These are phyloP conservation scores for Tetranychus truncatus DNA, from an alignment of 2,888 invertebrate genomes.

Conservation along the genomic window DNA sequence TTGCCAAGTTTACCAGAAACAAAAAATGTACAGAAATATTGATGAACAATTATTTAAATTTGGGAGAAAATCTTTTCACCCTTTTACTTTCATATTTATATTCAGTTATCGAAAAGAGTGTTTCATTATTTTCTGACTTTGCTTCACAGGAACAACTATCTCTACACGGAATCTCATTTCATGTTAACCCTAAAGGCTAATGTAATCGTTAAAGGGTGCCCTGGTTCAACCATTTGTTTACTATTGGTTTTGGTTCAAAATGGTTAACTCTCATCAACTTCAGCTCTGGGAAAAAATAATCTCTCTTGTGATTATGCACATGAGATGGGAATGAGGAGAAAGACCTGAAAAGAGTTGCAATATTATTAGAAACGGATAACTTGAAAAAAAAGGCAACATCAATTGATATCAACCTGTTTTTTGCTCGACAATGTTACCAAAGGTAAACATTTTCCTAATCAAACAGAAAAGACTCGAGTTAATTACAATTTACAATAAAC, in stretches of 20 bases:
- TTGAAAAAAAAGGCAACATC: too few relatives aligned
- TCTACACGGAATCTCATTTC: constrained; percentile 3
- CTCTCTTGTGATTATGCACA: not conserved
- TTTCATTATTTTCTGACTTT: not conserved
- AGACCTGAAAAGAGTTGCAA: not conserved
- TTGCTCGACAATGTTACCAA: too few relatives aligned
- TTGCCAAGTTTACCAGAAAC: too few relatives aligned
- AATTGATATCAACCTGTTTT: too few relatives aligned
- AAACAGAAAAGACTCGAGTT: too few relatives aligned
- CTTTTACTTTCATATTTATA: not conserved
- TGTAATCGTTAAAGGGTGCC: not conserved
- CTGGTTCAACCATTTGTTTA: not conserved
- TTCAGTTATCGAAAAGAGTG: not conserved
- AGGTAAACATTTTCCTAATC: too few relatives aligned
- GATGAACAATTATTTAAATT: not conserved
- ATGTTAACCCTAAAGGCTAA: not conserved
- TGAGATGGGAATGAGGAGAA: too few relatives aligned
- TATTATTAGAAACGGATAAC: not conserved
- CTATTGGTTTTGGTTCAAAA: not conserved
- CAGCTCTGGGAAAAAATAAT: not conserved
- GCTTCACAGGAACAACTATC: not conserved
- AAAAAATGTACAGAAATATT: too few relatives aligned
- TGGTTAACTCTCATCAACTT: not conserved
- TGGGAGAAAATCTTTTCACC: not conserved
- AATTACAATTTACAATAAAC: too few relatives aligned